Evolutionary conservation across 2,797 vertebrate species (phyloP).

Genomic region (Chaenodraco wilsoni): DNA sequence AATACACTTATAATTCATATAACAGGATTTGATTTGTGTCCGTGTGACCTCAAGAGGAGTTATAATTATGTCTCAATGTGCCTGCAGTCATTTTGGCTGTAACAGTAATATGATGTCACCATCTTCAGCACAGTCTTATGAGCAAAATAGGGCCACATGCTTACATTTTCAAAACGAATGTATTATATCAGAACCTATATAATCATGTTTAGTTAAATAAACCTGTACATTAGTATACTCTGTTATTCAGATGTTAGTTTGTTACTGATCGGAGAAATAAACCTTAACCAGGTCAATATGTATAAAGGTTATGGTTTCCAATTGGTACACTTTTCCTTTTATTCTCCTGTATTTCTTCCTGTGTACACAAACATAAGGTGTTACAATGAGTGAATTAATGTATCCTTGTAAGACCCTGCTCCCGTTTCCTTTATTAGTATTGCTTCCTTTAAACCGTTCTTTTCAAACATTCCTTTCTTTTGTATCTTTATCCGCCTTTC

Average conservation of each 20-base stretch:
- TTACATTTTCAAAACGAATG: too few species aligned
- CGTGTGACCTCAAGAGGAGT: not conserved
- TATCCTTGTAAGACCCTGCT: conserved; percentile 60
- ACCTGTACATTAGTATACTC: too few species aligned
- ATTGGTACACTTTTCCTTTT: conserved; percentile 8
- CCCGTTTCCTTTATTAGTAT: conserved; percentile 50
- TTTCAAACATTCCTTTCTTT: conserved; percentile 56
- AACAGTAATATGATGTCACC: not conserved
- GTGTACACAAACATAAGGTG: conserved; percentile 50
- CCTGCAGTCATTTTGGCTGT: conserved; percentile 3
- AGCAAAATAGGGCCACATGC: too few species aligned
- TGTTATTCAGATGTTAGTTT: too few species aligned
- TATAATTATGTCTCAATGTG: conserved; percentile 2
- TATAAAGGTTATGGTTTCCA: too few species aligned
- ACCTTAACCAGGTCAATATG: too few species aligned
- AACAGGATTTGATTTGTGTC: not conserved
- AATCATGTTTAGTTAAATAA: too few species aligned
- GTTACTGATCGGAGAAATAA: too few species aligned
- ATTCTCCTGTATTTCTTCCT: conserved; percentile 37
- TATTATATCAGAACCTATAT: too few species aligned
- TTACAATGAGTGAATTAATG: conserved; percentile 53
- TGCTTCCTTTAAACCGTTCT: conserved; percentile 12
- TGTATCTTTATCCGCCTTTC: conserved; percentile 9
- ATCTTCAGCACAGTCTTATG: not conserved
- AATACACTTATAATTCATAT: conserved; percentile 1